Percentiles rank a stretch among this genome's conserved stretches.
phyloP scores from a whole-genome alignment of 2,113 vertebrate species.

The Arizona elegans region DNA sequence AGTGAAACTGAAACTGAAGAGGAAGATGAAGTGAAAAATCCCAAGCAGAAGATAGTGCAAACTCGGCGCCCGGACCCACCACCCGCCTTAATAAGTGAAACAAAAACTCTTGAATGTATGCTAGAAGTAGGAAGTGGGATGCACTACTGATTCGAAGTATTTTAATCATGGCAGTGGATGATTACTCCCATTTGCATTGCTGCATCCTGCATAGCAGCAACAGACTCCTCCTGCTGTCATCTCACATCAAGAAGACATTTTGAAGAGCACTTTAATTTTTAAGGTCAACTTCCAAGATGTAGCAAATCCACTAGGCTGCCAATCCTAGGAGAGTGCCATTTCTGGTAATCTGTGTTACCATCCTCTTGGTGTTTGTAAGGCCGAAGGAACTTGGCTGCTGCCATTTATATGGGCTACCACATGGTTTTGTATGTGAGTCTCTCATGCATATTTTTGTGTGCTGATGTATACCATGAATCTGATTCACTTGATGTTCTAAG shows the following conservation, averaged over 20 bases:
- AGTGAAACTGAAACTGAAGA: conserved; percentile 92
- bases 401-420: conserved; percentile 42
- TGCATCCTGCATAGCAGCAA: conserved; percentile 34
- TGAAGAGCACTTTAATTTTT: conserved; percentile 66
- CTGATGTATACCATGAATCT: conserved; percentile 21
- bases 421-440: conserved; percentile 35
- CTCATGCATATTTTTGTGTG: conserved; percentile 42
- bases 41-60: conserved; percentile 91
- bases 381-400: conserved; percentile 18
- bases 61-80: conserved; percentile 86
- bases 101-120: conserved; percentile 49
- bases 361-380: conserved; percentile 47
- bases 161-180: background rate
- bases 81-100: conserved; percentile 71
- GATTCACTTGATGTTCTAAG: conserved; percentile 41
- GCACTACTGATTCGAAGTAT: conserved; percentile 34
- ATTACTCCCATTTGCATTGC: conserved; percentile 43
- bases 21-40: conserved; percentile 73
- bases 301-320: conserved; percentile 64
- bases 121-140: conserved; percentile 44
- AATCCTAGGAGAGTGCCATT: conserved; percentile 48
- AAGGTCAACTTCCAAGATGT: conserved; percentile 51
- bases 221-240: conserved; percentile 53
- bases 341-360: conserved; percentile 2
- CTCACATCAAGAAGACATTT: conserved; percentile 53